These are phyloP conservation scores for Poecile atricapillus DNA, from an alignment of 2,113 vertebrate genomes.

Conservation along the genomic window DNA sequence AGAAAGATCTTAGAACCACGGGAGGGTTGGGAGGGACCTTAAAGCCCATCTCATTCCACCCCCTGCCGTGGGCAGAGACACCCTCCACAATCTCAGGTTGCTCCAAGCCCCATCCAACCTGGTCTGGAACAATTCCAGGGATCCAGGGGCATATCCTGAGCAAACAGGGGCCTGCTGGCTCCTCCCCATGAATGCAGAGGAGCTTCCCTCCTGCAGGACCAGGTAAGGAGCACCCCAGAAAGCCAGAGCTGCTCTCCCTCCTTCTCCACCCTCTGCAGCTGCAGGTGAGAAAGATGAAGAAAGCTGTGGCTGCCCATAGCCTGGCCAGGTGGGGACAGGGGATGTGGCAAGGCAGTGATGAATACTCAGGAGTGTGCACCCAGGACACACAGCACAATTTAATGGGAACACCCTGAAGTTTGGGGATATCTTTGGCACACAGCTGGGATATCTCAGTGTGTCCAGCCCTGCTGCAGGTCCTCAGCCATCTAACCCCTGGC, in stretches of 20 bases:
- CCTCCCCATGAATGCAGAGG: neutral
- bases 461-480: neutral
- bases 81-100: neutral
- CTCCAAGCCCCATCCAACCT: rapidly evolving
- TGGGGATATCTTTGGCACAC: neutral
- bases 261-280: neutral
- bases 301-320: neutral
- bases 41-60: neutral
- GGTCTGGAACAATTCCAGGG: neutral
- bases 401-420: neutral
- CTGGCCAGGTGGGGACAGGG: neutral
- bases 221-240: neutral
- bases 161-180: neutral
- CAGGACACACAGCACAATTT: neutral
- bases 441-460: neutral
- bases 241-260: neutral
- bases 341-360: rapidly evolving
- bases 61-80: neutral
- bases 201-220: neutral
- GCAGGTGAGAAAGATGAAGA: neutral
- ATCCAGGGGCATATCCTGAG: neutral
- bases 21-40: neutral
- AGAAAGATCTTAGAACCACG: neutral
- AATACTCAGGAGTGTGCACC: neutral
- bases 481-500: neutral